Evolutionary conservation across 92 coral and sea anemone species (phyloP).

Genomic region (Paramuricea clavata): DNA sequence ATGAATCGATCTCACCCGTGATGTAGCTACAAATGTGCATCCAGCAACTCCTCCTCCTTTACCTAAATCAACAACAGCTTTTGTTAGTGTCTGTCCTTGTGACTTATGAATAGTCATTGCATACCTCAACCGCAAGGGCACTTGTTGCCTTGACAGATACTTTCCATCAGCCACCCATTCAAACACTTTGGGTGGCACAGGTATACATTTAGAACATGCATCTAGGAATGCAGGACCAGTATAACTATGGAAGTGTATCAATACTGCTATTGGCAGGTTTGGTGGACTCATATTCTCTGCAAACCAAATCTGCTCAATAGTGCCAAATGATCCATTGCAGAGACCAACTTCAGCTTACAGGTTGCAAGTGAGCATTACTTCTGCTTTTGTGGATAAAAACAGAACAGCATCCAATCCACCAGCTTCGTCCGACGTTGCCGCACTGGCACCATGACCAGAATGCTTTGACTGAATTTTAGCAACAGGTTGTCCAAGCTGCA

Average conservation of each 20-base stretch:
- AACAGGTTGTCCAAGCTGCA: neutral
- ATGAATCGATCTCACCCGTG: neutral
- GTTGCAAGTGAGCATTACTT: conserved; percentile 23
- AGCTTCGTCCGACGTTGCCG: conserved; percentile 23
- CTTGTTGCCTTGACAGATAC: neutral
- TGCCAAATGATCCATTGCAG: conserved; percentile 41
- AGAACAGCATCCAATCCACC: conserved; percentile 25
- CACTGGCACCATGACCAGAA: conserved; percentile 10
- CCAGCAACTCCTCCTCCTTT: neutral
- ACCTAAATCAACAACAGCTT: neutral
- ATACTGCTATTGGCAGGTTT: conserved; percentile 35
- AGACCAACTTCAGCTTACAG: conserved; percentile 46
- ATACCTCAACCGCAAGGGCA: neutral
- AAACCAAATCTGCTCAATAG: conserved; percentile 11
- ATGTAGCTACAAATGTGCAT: neutral
- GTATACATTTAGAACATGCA: neutral
- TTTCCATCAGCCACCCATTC: neutral
- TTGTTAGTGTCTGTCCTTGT: neutral
- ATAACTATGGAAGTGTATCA: conserved; percentile 28
- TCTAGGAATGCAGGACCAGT: neutral
- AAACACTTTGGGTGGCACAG: neutral
- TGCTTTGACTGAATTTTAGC: conserved; percentile 14
- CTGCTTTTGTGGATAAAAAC: conserved; percentile 5
- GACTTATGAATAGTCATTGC: neutral
- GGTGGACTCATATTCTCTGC: conserved; percentile 30